Evolutionary conservation across 1,140 invertebrate species (phyloP).

Genomic region (Goniozus legneri): DNA sequence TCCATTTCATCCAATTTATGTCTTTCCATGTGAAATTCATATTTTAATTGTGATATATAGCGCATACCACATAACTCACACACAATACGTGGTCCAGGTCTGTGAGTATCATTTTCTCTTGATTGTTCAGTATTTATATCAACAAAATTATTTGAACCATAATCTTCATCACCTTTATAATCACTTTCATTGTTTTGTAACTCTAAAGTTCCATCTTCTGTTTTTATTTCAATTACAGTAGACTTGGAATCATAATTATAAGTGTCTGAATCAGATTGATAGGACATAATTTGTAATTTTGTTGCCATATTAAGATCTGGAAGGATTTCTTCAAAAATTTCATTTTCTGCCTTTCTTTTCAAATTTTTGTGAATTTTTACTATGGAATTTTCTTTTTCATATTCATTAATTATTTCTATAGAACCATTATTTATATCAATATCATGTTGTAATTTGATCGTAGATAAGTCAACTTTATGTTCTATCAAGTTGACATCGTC

Average conservation of each 20-base stretch:
- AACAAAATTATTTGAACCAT: neutral
- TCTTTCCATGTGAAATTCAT: constrained; percentile 31
- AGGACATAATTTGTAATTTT: neutral
- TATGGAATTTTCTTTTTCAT: neutral
- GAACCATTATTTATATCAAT: no score
- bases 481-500: neutral
- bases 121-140: neutral
- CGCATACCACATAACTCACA: constrained; percentile 22
- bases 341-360: constrained; percentile 3
- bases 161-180: constrained; percentile 5
- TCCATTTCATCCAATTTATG: constrained; percentile 24
- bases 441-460: no score
- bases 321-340: neutral
- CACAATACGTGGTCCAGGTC: constrained; percentile 13
- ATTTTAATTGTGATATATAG: constrained; percentile 21
- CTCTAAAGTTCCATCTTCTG: constrained; percentile 1
- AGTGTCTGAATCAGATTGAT: neutral
- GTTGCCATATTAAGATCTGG: neutral
- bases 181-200: constrained; percentile 6
- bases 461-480: neutral
- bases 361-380: neutral
- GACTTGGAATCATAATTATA: neutral
- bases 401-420: no score
- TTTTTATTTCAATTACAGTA: constrained; percentile 7
- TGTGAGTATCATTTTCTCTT: constrained; percentile 7